These are phyloP conservation scores for Drosophila kepulauana DNA, from an alignment of 1,140 invertebrate species.

Conservation along the genomic window DNA sequence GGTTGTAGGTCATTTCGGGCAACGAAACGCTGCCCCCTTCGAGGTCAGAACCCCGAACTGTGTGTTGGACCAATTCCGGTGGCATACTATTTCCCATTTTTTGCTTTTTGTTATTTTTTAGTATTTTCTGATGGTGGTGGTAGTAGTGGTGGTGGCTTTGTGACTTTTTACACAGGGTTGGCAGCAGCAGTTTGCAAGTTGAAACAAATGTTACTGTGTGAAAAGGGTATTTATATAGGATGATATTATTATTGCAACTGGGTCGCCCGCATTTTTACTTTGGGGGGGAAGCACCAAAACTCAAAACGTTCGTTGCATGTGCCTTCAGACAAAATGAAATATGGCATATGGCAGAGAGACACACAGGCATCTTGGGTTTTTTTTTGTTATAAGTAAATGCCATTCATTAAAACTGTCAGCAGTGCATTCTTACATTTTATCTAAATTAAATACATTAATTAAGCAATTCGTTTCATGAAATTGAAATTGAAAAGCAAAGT, in stretches of 20 bases:
- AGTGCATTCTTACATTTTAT: not conserved
- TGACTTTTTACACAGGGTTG: conserved; percentile 41
- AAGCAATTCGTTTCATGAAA: not conserved
- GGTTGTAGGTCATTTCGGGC: conserved; percentile 25
- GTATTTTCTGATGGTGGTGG: conserved; percentile 12
- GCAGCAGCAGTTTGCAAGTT: conserved; percentile 22
- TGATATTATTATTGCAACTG: conserved; percentile 43
- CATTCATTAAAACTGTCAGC: conserved; percentile 10
- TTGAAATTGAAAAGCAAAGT: conserved; percentile 1
- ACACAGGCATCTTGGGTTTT: not conserved
- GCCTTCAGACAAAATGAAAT: conserved; percentile 49
- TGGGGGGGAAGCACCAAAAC: not conserved
- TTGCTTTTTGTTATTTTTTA: conserved; percentile 41
- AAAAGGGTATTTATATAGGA: conserved; percentile 50
- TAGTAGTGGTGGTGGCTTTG: conserved; percentile 35
- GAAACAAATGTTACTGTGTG: conserved; percentile 50
- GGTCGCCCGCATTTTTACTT: conserved; percentile 33
- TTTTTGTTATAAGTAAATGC: conserved; percentile 28
- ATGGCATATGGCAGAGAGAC: conserved; percentile 34
- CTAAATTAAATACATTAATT: conserved; percentile 29
- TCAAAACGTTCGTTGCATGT: conserved; percentile 20
- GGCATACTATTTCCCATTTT: conserved; percentile 42
- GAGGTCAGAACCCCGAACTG: conserved; percentile 32
- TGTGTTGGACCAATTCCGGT: conserved; percentile 41
- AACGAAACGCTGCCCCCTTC: conserved; percentile 5